Evolutionary conservation across 2,888 invertebrate genomes (phyloP), one percentile per base, ranked within the genome.

Genomic region (Stramonita haemastoma): DNA sequence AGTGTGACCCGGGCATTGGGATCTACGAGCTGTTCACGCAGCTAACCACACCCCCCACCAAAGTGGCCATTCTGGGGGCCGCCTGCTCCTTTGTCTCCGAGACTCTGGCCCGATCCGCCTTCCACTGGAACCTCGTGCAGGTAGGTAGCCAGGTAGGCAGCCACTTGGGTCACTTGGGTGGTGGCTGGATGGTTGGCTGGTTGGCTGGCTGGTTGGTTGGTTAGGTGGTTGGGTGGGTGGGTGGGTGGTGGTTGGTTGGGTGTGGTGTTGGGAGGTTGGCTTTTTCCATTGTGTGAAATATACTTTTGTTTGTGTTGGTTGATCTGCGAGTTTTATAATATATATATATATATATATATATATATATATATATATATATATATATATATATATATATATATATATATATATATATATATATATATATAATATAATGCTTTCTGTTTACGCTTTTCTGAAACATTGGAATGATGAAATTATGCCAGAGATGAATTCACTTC

Each of bases 51-150:
- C 34, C 86, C 66, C 88, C 88, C 22, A 90, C 89, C 56, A 90
- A 90, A 46, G 46, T 91, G 60, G 88, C 90, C 90, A 90, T 90
- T 6, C 29, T 91, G 19, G 91, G 91, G 15, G 91, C 56, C 0
- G 91, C 89, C 19, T 91, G 91, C 70, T 91, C 91, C 36, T 87
- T 89, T 17, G 91, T 91, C 81, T 90, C 91, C 22, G 90, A 91
- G 56, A 90, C 89, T 19, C 90, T 90, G 19, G 91, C 91, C 0
- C 87, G 89, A n/a, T 90, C 84, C 17, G 57, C 90, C 1, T 87
- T 89, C 66, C 60, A 77, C 29, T 89, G 86, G 89, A 89, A 89
- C 60, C 88, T 88, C 22, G 88, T 88, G 84, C 88, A 88, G 70
- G 88, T 79, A 32, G 60, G 11, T 60, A 60, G 60, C 19, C 19